phyloP scores from a whole-genome alignment of 2,797 vertebrate genomes.

The Psittacula echo region DNA sequence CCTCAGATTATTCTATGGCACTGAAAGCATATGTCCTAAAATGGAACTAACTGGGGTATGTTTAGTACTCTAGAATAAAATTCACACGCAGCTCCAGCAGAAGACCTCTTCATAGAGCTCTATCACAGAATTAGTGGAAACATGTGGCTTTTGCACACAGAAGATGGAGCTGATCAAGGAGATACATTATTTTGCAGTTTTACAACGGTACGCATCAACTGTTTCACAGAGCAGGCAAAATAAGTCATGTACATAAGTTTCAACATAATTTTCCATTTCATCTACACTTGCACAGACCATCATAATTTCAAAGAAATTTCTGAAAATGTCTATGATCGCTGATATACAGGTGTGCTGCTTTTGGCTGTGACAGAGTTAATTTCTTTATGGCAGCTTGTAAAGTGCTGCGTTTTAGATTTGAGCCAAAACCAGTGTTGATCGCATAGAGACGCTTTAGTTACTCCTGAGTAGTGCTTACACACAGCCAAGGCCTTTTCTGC shows the following conservation, averaged over 20 bases:
- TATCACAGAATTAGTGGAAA: not conserved
- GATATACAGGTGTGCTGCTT: not conserved
- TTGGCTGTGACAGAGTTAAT: not conserved
- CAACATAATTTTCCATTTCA: not conserved
- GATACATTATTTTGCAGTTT: not conserved
- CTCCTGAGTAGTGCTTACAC: not conserved
- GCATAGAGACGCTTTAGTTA: not conserved
- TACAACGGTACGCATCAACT: not conserved
- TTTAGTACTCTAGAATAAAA: not conserved
- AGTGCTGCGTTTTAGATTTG: not conserved
- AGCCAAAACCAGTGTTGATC: not conserved
- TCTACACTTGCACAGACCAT: not conserved
- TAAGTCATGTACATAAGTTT: not conserved
- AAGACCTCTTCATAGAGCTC: not conserved
- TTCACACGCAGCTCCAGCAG: not conserved
- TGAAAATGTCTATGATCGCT: not conserved
- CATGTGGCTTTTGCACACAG: not conserved
- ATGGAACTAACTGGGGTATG: not conserved
- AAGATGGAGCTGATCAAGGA: not conserved
- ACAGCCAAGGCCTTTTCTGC: not conserved
- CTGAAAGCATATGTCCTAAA: not conserved
- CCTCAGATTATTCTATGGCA: not conserved
- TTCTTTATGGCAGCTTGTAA: not conserved
- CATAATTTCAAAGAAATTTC: not conserved
- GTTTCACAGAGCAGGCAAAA: not conserved